Evolutionary conservation across 2,797 vertebrate genomes (phyloP), one percentile per base, ranked within the genome.

Genomic region (Eleutherodactylus coqui): DNA sequence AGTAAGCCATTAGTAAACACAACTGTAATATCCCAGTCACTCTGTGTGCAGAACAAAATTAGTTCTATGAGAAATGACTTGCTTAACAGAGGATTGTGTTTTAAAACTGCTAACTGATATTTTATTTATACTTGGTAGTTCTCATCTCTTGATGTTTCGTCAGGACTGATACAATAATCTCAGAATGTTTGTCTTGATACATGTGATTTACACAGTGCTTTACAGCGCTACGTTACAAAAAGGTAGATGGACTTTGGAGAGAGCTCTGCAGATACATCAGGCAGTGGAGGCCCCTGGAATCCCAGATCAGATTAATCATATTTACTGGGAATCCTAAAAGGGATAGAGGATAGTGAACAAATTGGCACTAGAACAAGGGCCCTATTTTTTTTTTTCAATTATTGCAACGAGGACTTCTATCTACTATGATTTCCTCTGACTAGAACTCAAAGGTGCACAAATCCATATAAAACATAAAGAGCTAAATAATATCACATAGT

Each of bases 1-100:
- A 55, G 67, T 36, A 55, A 64, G 76, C 73, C 86, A 83, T 87
- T 79, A 87, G 86, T 87, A 84, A 87, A 79, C 81, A 87, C 75
- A 58, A 84, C 32, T 45, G 67, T 58, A 84, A 53, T 79, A 80
- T 87, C 51, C 79, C 82, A 87, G 67, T 67, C 86, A 84, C 67
- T 84, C 51, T 62, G 47, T 75, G 43, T 53, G 53, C 67, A 75
- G 69, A 67, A 80, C 76, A 51, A 85, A 84, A 87, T 87, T 64
- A 87, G 67, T 84, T 87, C 58, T 64, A 43, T 79, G 62, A 72
- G 45, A 72, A 75, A 87, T 76, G 32, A 75, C 67, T 79, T 73
- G 70, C 82, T 62, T 34, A 80, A 51, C n/a, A 51, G 76, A 84
- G 55, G 34, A 84, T 82, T 79, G 81, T 77, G 60, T 79, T 70